Base-by-base conservation (phyloP, 1,140 invertebrate species). In the Drosophila virilis region DNA sequence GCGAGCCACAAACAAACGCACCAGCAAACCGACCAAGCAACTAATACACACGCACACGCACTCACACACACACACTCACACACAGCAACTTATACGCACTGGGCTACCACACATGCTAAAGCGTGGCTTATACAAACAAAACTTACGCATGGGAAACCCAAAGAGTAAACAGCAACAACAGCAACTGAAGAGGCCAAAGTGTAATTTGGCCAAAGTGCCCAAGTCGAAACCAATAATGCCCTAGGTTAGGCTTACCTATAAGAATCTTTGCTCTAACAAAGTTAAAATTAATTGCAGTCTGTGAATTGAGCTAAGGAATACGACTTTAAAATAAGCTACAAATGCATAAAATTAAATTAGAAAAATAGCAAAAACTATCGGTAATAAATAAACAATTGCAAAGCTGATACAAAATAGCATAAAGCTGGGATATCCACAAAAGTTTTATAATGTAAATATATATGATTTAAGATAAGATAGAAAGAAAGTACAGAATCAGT, bases 1-100 rank as follows among this genome's bases (percentile, higher is more conserved):
- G 77, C 80, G 74, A 70, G 77, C 84, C 84, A 89, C 80, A 88
- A 80, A 89, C 83, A 88, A 89, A 84, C 66, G 79, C 77, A 79
- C 67, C 73, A 77, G 32, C 71, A 60, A 68, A 70, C 57, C 59
- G 35, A 59, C 38, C 15, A 62, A 54, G 45, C 46, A 42, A 55
- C 78, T 40, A 50, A 67, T 62, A 65, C 12, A 76, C 57, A 57
- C 17, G 17, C 17, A 17, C 17, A 17, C 17, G 17, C 17, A 17
- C 78, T 33, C 59, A 48, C 37, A 46, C 45, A 71, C 78, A 38
- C 59, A 52, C 78, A 38, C 59, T 48, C 22, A 60, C 46, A 48
- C 33, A 46, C 45, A 71, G 32, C 55, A 77, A 42, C 57, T 50
- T 45, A 67, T 64, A 65, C 61, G 43, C 68, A 40, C 12, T 61